phyloP scores from a whole-genome alignment of 2,797 vertebrate genomes.

The Scarus forsteni region DNA sequence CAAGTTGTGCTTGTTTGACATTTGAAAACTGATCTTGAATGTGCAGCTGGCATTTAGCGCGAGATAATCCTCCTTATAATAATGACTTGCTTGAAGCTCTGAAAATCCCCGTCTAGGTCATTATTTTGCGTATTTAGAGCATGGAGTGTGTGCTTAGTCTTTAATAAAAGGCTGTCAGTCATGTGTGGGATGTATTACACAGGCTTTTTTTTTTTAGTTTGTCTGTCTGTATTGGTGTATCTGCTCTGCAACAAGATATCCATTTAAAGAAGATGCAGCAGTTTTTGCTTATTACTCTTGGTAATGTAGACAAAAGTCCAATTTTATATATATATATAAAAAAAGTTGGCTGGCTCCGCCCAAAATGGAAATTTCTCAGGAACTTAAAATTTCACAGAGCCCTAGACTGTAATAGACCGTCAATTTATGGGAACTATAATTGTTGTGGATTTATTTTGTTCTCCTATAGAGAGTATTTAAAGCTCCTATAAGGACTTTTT shows the following conservation, averaged over 20 bases:
- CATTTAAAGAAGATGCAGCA: neutral
- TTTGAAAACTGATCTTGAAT: conserved; percentile 54
- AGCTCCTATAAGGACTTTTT: too few relatives aligned
- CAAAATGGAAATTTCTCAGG: too few relatives aligned
- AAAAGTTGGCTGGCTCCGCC: too few relatives aligned
- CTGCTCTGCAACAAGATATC: neutral
- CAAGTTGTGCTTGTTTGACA: conserved; percentile 67
- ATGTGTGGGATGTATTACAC: conserved; percentile 9
- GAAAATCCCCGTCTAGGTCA: conserved; percentile 4
- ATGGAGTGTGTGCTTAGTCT: conserved; percentile 7
- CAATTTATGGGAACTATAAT: too few relatives aligned
- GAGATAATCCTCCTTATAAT: conserved; percentile 49
- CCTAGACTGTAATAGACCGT: too few relatives aligned
- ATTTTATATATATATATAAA: too few relatives aligned
- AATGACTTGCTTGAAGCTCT: conserved; percentile 15
- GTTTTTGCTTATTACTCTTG: neutral
- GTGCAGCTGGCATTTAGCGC: conserved; percentile 58
- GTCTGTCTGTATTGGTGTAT: neutral
- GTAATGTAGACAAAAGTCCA: too few relatives aligned
- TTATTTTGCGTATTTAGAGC: conserved; percentile 26
- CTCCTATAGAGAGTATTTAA: too few relatives aligned
- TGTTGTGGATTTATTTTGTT: too few relatives aligned
- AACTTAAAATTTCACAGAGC: too few relatives aligned
- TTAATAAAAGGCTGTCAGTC: conserved; percentile 1
- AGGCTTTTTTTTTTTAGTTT: neutral